A percentile compares a stretch with the other conserved stretches of the same genome.
Evolutionary conservation across 2,797 vertebrate species (phyloP).

Genomic region (Ceryle rudis): DNA sequence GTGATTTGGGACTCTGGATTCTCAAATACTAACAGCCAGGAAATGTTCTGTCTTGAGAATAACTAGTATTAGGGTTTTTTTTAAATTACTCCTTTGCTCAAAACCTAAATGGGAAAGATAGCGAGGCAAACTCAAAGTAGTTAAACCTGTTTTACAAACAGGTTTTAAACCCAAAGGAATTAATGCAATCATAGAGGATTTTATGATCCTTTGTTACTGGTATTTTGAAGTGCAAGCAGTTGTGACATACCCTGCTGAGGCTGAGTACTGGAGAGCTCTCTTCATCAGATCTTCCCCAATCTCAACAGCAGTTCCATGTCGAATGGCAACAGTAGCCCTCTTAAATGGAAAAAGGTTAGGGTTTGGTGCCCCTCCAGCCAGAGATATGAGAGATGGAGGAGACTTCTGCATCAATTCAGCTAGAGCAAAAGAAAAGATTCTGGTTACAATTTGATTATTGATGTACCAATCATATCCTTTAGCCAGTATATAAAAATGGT

Average conservation of each 20-base stretch:
- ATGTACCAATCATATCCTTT: neutral
- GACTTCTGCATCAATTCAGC: constrained; percentile 86
- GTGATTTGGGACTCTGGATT: neutral
- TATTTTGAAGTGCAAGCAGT: neutral
- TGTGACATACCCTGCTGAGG: constrained; percentile 84
- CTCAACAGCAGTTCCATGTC: constrained; percentile 78
- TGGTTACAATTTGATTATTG: neutral
- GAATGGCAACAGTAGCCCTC: constrained; percentile 80
- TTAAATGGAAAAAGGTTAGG: constrained; percentile 91
- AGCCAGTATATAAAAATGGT: neutral
- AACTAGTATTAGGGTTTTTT: neutral
- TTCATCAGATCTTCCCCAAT: constrained; percentile 86
- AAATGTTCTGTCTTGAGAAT: neutral
- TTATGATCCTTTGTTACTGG: neutral
- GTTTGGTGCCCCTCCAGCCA: constrained; percentile 92
- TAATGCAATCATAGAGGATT: neutral
- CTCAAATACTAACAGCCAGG: neutral
- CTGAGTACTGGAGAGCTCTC: constrained; percentile 92
- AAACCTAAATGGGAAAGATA: neutral
- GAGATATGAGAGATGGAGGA: constrained; percentile 88
- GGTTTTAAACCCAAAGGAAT: neutral
- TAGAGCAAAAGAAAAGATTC: constrained; percentile 59
- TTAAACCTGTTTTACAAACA: neutral
- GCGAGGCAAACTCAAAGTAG: neutral
- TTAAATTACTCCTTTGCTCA: neutral